These are phyloP conservation scores for Albula goreensis DNA, from an alignment of 2,113 vertebrate genomes.

Conservation along the genomic window DNA sequence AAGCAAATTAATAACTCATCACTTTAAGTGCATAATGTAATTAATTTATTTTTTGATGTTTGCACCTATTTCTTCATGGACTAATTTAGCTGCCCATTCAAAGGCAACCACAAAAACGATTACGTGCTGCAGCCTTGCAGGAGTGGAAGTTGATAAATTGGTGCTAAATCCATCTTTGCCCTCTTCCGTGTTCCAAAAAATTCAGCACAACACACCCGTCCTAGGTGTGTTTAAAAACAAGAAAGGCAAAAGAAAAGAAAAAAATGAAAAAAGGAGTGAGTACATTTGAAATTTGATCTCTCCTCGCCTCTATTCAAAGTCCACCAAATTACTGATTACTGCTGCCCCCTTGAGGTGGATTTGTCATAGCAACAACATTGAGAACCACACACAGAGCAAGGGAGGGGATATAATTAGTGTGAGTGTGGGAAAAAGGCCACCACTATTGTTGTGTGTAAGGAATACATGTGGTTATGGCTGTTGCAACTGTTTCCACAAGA, in stretches of 20 bases:
- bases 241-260: neutral
- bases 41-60: too few species aligned
- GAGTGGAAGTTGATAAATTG: too few species aligned
- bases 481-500: too few species aligned
- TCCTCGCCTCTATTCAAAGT: neutral
- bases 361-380: neutral
- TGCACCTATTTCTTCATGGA: too few species aligned
- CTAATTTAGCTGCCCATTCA: too few species aligned
- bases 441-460: neutral
- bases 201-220: neutral
- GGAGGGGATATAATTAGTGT: neutral
- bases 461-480: neutral
- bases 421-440: neutral
- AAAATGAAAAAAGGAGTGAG: neutral
- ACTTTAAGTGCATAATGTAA: too few species aligned
- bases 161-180: neutral
- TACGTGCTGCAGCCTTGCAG: too few species aligned
- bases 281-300: neutral
- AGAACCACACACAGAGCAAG: neutral
- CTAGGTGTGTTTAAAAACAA: neutral
- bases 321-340: neutral
- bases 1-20: too few species aligned
- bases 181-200: neutral
- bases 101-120: too few species aligned
- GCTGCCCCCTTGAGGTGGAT: slow-evolving; percentile 49